Base-by-base conservation (phyloP, 2,113 vertebrate species). In the Picathartes gymnocephalus region DNA sequence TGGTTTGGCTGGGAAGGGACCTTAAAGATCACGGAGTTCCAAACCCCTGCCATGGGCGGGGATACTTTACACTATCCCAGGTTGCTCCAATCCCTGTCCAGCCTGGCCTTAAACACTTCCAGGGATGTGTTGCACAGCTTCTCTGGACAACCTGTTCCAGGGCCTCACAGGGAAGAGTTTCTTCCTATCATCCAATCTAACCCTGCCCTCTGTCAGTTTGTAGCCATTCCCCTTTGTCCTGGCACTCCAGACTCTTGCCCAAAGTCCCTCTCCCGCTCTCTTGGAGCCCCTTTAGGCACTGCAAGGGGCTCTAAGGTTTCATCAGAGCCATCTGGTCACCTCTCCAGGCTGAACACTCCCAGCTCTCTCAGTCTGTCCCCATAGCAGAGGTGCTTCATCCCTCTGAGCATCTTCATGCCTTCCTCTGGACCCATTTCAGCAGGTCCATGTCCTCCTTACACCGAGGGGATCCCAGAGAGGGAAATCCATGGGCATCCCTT, bases 401-500 rank as follows among this genome's bases (percentile, higher is more conserved):
- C 37, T 39, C 7, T n/a, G 23, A 53, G 45, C 33, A 60, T 60
- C 77, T 45, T 58, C 16, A n/a, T 66, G 58, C 22, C 27, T 68
- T 58, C 4, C 15, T 44, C 22, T 58, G 28, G 19, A 45, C 33
- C 65, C 51, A 9, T 2, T 45, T 33, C 51, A 51, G 19, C 77
- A 45, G 44, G 15, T 45, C 37, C 33, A 23, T 14, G 10, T 50
- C 51, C 27, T 81, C 22, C 37, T 64, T 57, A 72, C 50, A 37
- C 17, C 0, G 0, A 33, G 58, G 28, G 20, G 23, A 37, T 24
- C 19, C 28, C 33, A 51, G 23, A 74, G 20, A n/a, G 21, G 13
- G 39, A 66, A 37, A 28, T 45, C 37, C 22, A 37, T 0, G 0
- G 42, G n/a, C 20, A n/a, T 62, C 30, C 14, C 33, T 50, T 70